Evolutionary conservation across 2,113 vertebrate species (phyloP).

Genomic region (Amia ocellicauda): DNA sequence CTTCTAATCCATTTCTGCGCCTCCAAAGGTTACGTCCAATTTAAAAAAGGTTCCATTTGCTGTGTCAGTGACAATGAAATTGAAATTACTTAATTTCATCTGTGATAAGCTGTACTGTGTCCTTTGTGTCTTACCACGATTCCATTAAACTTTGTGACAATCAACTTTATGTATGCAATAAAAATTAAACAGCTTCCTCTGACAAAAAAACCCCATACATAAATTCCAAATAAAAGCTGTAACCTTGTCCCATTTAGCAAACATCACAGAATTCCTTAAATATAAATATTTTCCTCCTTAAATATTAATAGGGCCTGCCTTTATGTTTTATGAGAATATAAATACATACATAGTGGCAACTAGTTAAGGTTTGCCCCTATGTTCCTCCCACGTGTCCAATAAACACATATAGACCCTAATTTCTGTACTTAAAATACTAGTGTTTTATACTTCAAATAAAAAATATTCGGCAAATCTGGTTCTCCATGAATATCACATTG

Average conservation of each 20-base stretch:
- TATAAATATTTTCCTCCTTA: not conserved
- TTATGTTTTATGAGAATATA: too few species aligned
- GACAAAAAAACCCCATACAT: slow-evolving; percentile 16
- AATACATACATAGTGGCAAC: too few species aligned
- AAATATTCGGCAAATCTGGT: too few species aligned
- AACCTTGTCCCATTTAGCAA: not conserved
- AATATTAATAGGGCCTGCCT: too few species aligned
- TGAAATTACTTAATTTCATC: slow-evolving; percentile 6
- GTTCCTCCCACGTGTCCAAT: too few species aligned
- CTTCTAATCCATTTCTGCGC: not conserved
- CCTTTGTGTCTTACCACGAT: not conserved
- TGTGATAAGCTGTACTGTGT: not conserved
- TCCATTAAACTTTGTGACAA: slow-evolving; percentile 9
- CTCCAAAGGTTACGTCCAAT: slow-evolving; percentile 16
- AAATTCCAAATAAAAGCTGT: slow-evolving; percentile 5
- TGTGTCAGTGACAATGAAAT: slow-evolving; percentile 16
- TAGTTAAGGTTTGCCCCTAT: too few species aligned
- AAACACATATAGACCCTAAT: too few species aligned
- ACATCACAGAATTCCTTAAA: slow-evolving; percentile 4
- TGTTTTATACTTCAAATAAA: too few species aligned
- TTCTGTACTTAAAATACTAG: too few species aligned
- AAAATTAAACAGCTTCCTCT: slow-evolving; percentile 11
- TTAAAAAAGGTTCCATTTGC: slow-evolving; percentile 22
- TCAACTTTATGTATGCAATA: slow-evolving; percentile 14
- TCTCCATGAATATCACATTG: too few species aligned